phyloP scores from a whole-genome alignment of 2,888 invertebrate genomes.

The Trissoscelio sp. region DNA sequence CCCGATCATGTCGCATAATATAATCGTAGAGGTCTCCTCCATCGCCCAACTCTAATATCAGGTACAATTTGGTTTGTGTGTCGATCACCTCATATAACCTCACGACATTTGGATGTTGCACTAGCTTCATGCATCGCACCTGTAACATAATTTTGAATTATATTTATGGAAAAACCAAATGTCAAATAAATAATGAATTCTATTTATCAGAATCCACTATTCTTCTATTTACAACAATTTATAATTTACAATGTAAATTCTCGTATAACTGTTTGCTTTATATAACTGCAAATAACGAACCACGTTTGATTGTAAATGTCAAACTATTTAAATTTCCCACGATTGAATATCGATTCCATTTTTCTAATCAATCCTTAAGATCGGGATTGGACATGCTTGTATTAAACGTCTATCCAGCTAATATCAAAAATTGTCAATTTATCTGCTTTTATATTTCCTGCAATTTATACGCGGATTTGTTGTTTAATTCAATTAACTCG shows the following conservation, averaged over 20 bases:
- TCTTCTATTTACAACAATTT: too few relatives aligned
- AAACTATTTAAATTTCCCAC: conserved; percentile 11
- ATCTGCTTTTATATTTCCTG: neutral
- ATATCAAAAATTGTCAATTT: neutral
- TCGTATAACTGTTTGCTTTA: neutral
- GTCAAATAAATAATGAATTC: neutral
- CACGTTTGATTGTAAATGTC: conserved; percentile 16
- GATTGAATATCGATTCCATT: conserved; percentile 2
- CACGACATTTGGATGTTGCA: conserved; percentile 99
- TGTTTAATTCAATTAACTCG: conserved; percentile 48
- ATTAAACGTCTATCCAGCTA: neutral
- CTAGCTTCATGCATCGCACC: conserved; percentile 99
- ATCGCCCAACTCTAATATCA: conserved; percentile 98
- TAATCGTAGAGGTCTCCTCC: conserved; percentile 99
- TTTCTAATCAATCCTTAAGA: neutral
- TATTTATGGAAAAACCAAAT: too few relatives aligned
- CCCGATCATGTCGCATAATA: conserved; percentile 97
- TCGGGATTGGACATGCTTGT: too few relatives aligned
- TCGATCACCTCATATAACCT: conserved; percentile 99
- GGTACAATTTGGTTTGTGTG: conserved; percentile 98
- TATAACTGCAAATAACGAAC: neutral
- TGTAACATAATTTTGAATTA: too few relatives aligned
- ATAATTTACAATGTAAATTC: conserved; percentile 6
- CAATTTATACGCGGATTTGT: conserved; percentile 1
- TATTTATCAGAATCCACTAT: too few relatives aligned